These are phyloP conservation scores for Fabriciana adippe DNA, from an alignment of 2,888 invertebrate genomes.

Conservation along the genomic window DNA sequence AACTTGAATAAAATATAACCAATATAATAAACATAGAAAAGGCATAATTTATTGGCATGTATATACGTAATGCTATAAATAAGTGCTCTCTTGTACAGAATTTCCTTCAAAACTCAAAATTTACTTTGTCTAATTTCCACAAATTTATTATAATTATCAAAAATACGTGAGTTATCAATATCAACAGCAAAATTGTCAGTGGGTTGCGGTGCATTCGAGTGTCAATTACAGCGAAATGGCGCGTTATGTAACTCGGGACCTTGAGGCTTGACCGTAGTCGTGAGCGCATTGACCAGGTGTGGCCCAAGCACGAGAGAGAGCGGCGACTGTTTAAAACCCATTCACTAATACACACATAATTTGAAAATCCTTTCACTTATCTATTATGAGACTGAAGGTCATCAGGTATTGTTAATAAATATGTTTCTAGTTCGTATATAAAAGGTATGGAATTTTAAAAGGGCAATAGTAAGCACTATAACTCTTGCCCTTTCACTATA, in stretches of 20 bases:
- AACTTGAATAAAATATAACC: too few species aligned
- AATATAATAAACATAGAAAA: too few species aligned
- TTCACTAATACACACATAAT: conserved; percentile 27
- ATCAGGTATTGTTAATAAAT: conserved; percentile 8
- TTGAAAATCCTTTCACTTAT: conserved; percentile 31
- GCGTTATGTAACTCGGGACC: conserved; percentile 74
- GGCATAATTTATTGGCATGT: too few species aligned
- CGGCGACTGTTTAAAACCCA: conserved; percentile 39
- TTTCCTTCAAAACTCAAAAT: too few species aligned
- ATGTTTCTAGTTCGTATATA: conserved; percentile 5
- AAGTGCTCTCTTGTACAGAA: too few species aligned
- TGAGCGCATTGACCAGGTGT: conserved; percentile 62
- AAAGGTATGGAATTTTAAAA: conserved; percentile 16
- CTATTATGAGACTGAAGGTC: conserved; percentile 29
- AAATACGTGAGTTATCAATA: too few species aligned
- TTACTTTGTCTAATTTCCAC: too few species aligned
- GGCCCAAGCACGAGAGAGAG: conserved; percentile 54
- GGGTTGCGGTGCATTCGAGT: conserved; percentile 37
- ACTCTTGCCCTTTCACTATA: conserved; percentile 6
- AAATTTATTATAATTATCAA: too few species aligned
- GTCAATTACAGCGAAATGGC: conserved; percentile 66
- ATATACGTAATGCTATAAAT: too few species aligned
- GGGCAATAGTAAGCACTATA: conserved; percentile 9
- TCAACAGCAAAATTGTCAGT: not conserved
- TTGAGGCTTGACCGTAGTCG: conserved; percentile 79